Percentiles rank a stretch among this genome's conserved stretches.
These are phyloP conservation scores for Zoanthus sociatus DNA, from an alignment of 92 coral and sea anemone genomes.

Conservation along the genomic window DNA sequence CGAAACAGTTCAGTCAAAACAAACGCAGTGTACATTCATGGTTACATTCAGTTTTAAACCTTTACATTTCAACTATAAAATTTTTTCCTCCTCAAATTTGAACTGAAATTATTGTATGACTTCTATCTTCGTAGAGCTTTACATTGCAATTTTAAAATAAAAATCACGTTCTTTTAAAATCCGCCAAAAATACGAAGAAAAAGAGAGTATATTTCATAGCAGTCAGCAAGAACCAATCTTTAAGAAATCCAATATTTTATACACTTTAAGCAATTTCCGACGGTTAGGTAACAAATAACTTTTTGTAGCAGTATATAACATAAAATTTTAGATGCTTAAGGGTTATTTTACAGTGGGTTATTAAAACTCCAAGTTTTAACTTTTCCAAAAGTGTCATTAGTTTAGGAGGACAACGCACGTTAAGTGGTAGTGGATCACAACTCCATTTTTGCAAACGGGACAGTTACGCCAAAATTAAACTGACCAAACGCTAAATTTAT, in stretches of 20 bases:
- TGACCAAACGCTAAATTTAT: neutral
- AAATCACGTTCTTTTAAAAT: neutral
- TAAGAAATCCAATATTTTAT: neutral
- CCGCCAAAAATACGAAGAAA: neutral
- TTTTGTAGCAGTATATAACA: neutral
- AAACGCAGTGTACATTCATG: neutral
- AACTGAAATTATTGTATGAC: neutral
- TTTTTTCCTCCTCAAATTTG: neutral
- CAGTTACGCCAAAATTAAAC: neutral
- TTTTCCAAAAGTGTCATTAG: neutral
- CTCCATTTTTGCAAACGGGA: neutral
- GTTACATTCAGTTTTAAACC: neutral
- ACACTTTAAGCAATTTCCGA: constrained; percentile 6
- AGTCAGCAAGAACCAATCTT: neutral
- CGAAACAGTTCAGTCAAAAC: neutral
- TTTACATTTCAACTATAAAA: neutral
- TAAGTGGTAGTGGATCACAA: neutral
- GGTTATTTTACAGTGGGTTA: neutral
- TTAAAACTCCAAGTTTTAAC: neutral
- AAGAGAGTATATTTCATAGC: neutral
- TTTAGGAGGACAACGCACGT: neutral
- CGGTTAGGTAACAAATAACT: neutral
- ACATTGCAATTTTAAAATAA: neutral
- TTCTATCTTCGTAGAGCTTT: neutral
- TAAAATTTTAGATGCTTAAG: neutral